Evolutionary conservation across 2,797 vertebrate species (phyloP).

Genomic region (Coranthus polyacanthus): DNA sequence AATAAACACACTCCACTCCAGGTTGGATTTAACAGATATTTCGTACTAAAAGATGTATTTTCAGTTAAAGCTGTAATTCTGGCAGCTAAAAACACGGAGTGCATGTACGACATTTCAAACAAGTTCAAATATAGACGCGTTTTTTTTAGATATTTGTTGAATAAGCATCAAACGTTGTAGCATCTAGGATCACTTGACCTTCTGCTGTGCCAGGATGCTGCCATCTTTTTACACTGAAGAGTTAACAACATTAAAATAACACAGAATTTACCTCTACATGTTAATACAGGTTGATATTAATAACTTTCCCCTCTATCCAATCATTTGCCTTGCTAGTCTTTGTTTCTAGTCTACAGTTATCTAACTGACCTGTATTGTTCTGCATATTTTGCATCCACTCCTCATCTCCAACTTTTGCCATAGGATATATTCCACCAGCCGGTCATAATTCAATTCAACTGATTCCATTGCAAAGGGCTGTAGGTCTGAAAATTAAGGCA

Average conservation of each 20-base stretch:
- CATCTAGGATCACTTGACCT: slow-evolving; percentile 2
- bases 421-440: slow-evolving; percentile 18
- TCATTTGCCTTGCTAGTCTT: too few species aligned
- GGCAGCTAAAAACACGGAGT: not conserved
- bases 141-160: not conserved
- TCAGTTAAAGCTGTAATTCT: slow-evolving; percentile 1
- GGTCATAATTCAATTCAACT: slow-evolving; percentile 51
- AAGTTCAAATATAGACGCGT: not conserved
- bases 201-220: not conserved
- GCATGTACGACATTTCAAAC: not conserved
- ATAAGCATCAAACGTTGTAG: not conserved
- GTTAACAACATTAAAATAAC: not conserved
- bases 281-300: too few species aligned
- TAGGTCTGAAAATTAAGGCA: slow-evolving; percentile 31
- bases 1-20: slow-evolving; percentile 11
- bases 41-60: not conserved
- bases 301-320: not conserved
- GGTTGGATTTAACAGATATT: slow-evolving; percentile 24
- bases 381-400: slow-evolving; percentile 39
- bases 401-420: slow-evolving; percentile 45
- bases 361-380: slow-evolving; percentile 64
- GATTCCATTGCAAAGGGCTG: slow-evolving; percentile 42
- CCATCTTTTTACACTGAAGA: not conserved
- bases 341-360: not conserved
- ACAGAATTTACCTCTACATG: not conserved